Evolutionary conservation across 2,797 vertebrate species (phyloP), one percentile per base, ranked within the genome.

Genomic region (Enteromius radiatus): DNA sequence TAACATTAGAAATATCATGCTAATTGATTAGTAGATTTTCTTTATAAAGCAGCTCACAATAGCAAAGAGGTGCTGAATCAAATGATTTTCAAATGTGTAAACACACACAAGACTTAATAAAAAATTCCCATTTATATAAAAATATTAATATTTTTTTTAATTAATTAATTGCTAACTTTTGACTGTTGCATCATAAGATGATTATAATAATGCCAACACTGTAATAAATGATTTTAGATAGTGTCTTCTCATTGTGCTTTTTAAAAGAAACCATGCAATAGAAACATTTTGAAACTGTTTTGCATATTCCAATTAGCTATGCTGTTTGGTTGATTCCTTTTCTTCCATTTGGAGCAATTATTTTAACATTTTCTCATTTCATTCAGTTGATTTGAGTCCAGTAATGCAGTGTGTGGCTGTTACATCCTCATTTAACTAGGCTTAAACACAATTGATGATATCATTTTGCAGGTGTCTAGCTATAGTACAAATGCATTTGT

Each of bases 281-380:
- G 15, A 54, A 65, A 68, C 45, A 6, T 68, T 52, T 52, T 26
- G 8, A 47, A 54, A 26, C n/a, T 19, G 38, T 76, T 78, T 67
- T 10, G 63, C n/a, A 67, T 67, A 7, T 78, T 67, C 28, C 76
- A 52, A 78, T 45, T 63, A 76, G 17, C 56, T 45, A 63, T 31
- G 14, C 23, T 14, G 9, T 45, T 76, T 45, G 75, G 17, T 45
- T 31, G 56, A 63, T 63, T 21, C 38, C 3, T 28, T 21, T 63
- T 43, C 15, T 31, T 38, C 38, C 38, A 76, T 73, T 33, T 63
- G 75, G 75, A 31, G 56, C 36, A 31, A 76, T 63, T 63, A 63
- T 28, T 45, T 76, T 14, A 14, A 45, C 7, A 45, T 43, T 7
- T 76, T 28, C 41, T 56, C 2, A 45, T 63, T 76, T 63, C 26